Conservation (phyloP, 2,113 vertebrate species). For the Peromyscus leucopus region DNA sequence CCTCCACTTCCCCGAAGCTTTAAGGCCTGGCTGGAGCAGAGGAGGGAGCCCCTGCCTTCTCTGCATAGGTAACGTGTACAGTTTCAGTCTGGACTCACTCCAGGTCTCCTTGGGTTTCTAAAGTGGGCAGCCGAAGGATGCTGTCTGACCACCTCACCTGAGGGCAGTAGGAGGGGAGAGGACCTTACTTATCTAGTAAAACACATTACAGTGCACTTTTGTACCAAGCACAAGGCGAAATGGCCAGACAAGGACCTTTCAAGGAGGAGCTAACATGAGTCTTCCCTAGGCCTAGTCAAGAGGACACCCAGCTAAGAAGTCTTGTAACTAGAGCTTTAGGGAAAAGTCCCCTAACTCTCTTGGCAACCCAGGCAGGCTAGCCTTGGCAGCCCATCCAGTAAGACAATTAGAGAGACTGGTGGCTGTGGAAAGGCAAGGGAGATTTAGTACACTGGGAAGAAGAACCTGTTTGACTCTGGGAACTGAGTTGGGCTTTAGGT, state of each 20-base stretch:
- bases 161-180: neutral
- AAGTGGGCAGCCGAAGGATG: slow-evolving; percentile 61
- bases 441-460: neutral
- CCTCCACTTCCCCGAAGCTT: neutral
- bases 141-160: slow-evolving; percentile 53
- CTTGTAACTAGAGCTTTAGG: neutral
- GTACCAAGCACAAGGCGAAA: neutral
- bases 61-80: neutral
- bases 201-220: slow-evolving; percentile 56
- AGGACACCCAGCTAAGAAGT: slow-evolving; percentile 7
- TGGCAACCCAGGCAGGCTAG: neutral
- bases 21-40: neutral
- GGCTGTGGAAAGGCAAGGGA: neutral
- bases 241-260: slow-evolving; percentile 52
- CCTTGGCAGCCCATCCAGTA: neutral
- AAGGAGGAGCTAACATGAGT: slow-evolving; percentile 57
- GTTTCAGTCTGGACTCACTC: slow-evolving; percentile 53
- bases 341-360: neutral
- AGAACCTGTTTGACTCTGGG: neutral
- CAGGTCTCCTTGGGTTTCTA: slow-evolving; percentile 65
- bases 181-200: slow-evolving; percentile 65
- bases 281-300: neutral
- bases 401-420: neutral
- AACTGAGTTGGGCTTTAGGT: neutral
- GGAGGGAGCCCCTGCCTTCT: neutral